phyloP scores from a whole-genome alignment of 2,888 invertebrate species.

The Stenodema calcarata region DNA sequence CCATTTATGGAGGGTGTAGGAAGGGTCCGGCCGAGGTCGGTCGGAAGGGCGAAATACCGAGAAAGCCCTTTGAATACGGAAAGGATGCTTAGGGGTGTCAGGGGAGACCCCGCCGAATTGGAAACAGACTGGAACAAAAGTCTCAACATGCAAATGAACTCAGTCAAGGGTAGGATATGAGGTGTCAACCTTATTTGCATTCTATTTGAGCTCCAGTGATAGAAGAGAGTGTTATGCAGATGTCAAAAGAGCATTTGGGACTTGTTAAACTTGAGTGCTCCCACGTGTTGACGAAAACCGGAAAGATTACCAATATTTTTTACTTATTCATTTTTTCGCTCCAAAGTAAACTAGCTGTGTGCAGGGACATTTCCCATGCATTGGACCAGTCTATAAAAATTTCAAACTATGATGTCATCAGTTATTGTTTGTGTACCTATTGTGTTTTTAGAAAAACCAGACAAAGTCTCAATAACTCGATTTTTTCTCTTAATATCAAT shows the following conservation, averaged over 20 bases:
- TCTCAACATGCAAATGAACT: slow-evolving; percentile 11
- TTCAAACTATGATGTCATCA: no score
- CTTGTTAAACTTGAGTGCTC: not conserved
- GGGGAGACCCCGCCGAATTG: not conserved
- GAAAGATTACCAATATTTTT: not conserved
- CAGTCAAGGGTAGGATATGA: not conserved
- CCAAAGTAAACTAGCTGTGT: not conserved
- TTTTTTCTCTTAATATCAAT: no score
- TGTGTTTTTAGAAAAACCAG: no score
- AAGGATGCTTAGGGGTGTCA: not conserved
- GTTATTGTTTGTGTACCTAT: no score
- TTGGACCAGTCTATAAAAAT: no score
- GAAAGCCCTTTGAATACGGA: not conserved
- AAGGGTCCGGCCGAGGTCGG: not conserved
- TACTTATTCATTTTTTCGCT: no score
- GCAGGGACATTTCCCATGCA: no score
- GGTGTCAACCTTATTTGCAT: slow-evolving; percentile 2
- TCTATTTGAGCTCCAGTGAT: slow-evolving; percentile 21
- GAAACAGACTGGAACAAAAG: slow-evolving; percentile 30
- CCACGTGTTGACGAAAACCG: not conserved
- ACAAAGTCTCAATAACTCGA: no score
- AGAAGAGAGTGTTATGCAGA: slow-evolving; percentile 9
- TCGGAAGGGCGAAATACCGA: not conserved
- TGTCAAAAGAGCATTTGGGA: not conserved
- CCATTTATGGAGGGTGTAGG: not conserved